Evolutionary conservation across 92 coral and sea anemone genomes (phyloP).

Genomic region (Epizoanthus scotinus): DNA sequence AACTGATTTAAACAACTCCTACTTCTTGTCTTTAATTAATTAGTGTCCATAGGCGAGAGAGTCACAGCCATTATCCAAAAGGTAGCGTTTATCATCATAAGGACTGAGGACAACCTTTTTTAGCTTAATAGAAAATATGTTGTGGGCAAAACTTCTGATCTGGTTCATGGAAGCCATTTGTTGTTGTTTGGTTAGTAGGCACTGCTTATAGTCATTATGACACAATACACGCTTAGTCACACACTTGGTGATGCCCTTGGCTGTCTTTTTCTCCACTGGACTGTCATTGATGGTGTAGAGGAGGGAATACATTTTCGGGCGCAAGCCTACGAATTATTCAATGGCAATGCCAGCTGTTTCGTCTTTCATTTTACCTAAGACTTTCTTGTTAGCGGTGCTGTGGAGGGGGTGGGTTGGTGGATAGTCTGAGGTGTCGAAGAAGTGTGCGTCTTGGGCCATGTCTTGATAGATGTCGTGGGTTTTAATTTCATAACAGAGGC

Average conservation of each 20-base stretch:
- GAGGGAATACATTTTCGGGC: no score
- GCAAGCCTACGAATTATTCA: constrained; percentile 50
- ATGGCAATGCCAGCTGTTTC: constrained; percentile 44
- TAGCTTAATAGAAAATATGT: constrained; percentile 29
- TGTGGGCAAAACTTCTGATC: no score
- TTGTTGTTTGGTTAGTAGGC: constrained; percentile 26
- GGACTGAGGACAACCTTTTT: constrained; percentile 47
- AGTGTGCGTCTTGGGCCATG: constrained; percentile 27
- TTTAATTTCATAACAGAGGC: no score
- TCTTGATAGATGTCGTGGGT: constrained; percentile 39
- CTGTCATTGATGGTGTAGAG: no score
- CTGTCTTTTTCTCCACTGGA: constrained; percentile 53
- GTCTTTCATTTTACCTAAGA: constrained; percentile 49
- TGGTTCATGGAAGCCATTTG: constrained; percentile 40
- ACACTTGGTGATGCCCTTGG: constrained; percentile 45
- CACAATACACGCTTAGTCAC: constrained; percentile 35
- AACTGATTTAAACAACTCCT: no score
- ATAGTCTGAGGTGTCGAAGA: no score
- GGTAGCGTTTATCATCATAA: constrained; percentile 52
- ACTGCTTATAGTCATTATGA: constrained; percentile 35
- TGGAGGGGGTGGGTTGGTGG: constrained; percentile 9
- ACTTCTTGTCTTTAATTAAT: no score
- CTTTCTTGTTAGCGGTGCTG: constrained; percentile 36
- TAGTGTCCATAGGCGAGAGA: background rate
- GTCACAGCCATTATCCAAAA: no score